phyloP scores from a whole-genome alignment of 2,113 vertebrate genomes.

The Cisticola juncidis region DNA sequence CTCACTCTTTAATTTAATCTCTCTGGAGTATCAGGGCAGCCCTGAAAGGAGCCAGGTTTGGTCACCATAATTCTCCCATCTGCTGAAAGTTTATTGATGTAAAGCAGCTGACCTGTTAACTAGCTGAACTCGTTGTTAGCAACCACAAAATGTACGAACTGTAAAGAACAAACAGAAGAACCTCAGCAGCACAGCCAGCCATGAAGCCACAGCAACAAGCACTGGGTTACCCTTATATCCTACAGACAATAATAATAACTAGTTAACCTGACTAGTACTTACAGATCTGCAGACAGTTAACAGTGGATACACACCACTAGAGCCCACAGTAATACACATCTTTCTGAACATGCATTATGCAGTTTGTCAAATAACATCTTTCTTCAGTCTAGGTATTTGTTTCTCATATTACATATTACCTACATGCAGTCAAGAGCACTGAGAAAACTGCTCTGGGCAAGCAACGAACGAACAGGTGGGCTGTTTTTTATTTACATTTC shows the following conservation, averaged over 20 bases:
- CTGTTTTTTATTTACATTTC: not conserved
- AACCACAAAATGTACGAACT: not conserved
- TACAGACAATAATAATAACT: not conserved
- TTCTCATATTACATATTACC: not conserved
- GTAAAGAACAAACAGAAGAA: not conserved
- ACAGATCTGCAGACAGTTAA: not conserved
- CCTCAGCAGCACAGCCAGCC: not conserved
- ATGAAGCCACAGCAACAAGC: not conserved
- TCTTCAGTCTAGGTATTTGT: not conserved
- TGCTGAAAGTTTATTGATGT: not conserved
- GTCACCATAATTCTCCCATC: not conserved
- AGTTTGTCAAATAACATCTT: not conserved
- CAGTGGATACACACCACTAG: not conserved
- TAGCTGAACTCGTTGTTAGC: not conserved
- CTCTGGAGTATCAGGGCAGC: not conserved
- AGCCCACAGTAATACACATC: not conserved
- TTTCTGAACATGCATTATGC: accelerated
- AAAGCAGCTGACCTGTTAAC: not conserved
- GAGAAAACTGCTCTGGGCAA: not conserved
- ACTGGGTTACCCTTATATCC: not conserved
- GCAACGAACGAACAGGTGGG: not conserved
- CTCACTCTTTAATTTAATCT: not conserved
- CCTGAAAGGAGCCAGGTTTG: not conserved
- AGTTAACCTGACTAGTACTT: not conserved
- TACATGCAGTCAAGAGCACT: not conserved